These are phyloP conservation scores for Anarhynchus alexandrinus DNA, from an alignment of 2,113 vertebrate species.

Conservation along the genomic window DNA sequence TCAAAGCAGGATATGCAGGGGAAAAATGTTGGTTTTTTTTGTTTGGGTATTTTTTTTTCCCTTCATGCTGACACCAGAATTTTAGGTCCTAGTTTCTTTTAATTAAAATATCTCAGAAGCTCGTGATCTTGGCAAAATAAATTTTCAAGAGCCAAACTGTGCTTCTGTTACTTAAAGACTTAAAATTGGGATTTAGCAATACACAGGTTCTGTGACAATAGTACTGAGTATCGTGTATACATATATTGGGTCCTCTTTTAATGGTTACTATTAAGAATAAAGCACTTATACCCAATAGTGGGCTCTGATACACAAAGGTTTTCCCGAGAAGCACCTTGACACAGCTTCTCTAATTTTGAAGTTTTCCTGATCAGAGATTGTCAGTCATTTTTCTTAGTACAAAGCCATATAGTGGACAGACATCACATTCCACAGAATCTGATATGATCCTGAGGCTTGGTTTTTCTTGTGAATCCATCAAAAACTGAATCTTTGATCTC, in stretches of 20 bases:
- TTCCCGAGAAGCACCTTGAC: background rate
- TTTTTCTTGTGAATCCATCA: background rate
- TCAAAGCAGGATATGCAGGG: background rate
- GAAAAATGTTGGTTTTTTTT: background rate
- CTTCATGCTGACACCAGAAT: background rate
- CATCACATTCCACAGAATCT: background rate
- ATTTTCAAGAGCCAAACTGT: background rate
- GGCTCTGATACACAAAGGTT: background rate
- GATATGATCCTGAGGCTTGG: background rate
- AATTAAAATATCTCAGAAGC: background rate
- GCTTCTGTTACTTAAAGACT: background rate
- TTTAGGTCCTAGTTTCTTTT: background rate
- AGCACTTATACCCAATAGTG: background rate
- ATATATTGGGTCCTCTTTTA: background rate
- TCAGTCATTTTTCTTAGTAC: background rate
- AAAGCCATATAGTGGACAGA: background rate
- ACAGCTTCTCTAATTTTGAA: background rate
- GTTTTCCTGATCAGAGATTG: background rate
- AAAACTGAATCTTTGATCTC: background rate
- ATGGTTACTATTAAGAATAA: background rate
- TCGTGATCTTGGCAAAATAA: background rate
- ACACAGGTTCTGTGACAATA: background rate
- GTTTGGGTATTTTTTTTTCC: background rate
- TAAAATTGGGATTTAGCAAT: background rate
- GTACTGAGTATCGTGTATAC: rapidly evolving